Evolutionary conservation across 2,888 invertebrate genomes (phyloP), one percentile per base, ranked within the genome.

Genomic region (Cryptophagus acutangulus): DNA sequence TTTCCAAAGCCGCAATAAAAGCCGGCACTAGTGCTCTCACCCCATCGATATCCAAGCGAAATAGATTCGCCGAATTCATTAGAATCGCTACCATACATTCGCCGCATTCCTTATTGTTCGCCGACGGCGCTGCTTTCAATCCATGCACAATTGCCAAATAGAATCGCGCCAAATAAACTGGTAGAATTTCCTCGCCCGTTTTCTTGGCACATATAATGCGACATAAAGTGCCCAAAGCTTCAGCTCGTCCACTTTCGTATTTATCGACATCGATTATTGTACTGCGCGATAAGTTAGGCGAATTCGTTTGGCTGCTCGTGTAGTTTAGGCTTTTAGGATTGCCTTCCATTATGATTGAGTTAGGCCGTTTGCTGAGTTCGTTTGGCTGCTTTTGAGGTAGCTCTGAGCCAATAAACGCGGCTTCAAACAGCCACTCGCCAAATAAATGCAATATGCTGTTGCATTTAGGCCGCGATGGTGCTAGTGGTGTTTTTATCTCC

Each of bases 371-470:
- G n/a, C n/a, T 74, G 54, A 82, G 75, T 1, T 82, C 82, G 40
- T 77, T 81, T 3, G 82, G 81, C 2, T 82, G 72, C 61, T 81
- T 80, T 57, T 77, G 58, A 2, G 59, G 56, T 17, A 66, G 45
- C 37, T 83, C 83, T 31, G 87, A 87, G 2, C 92, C 92, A 54
- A 93, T 87, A 54, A 94, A 84, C 2, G 94, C 88, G 3, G 94
- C 94, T 68, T 96, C 95, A 66, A 95, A 94, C 48, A 96, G 72
- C 96, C 96, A 96, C 62, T 91, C 88, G 1, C 96, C 95, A 69
- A 95, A 94, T 51, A 96, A 74, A 69, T 96, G 94, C 41, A 96
- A 77, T 65, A 96, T 87, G 48, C 94, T 94, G 71, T 96, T 95
- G 58, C 93, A 93, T 63, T 89, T 89, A 13, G 95, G 93, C 40